Evolutionary conservation across 2,113 vertebrate genomes (phyloP).

Genomic region (Formicarius rufipectus): DNA sequence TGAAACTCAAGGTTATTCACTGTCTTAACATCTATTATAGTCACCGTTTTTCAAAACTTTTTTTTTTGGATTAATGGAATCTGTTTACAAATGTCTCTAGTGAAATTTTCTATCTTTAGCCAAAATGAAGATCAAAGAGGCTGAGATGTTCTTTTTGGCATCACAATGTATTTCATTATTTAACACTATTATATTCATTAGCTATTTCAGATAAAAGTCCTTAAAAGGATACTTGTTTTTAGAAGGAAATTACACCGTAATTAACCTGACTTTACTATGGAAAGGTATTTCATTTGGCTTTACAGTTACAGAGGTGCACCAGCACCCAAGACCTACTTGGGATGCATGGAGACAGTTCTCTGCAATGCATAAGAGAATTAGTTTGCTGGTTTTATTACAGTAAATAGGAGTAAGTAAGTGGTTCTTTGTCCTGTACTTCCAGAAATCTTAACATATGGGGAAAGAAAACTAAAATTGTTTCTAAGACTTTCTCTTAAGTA

Average conservation of each 20-base stretch:
- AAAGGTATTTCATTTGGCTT: not conserved
- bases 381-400: not conserved
- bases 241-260: not conserved
- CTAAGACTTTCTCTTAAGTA: not conserved
- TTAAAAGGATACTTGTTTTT: not conserved
- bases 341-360: not conserved
- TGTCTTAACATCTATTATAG: constrained; percentile 1
- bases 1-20: constrained; percentile 36
- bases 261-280: not conserved
- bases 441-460: not conserved
- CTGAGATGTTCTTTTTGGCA: constrained; percentile 1
- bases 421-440: not conserved
- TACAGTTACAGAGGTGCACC: not conserved
- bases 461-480: not conserved
- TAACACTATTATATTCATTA: constrained; percentile 1
- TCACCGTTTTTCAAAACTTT: not conserved
- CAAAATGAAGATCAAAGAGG: constrained; percentile 45
- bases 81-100: constrained; percentile 7
- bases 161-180: constrained; percentile 8
- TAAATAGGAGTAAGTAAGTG: not conserved
- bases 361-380: not conserved
- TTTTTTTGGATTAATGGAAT: constrained; percentile 34
- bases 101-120: constrained; percentile 23
- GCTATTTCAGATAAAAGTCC: not conserved
- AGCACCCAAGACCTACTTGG: not conserved